phyloP scores from a whole-genome alignment of 2,113 vertebrate genomes.

The Cochlearius cochlearius region DNA sequence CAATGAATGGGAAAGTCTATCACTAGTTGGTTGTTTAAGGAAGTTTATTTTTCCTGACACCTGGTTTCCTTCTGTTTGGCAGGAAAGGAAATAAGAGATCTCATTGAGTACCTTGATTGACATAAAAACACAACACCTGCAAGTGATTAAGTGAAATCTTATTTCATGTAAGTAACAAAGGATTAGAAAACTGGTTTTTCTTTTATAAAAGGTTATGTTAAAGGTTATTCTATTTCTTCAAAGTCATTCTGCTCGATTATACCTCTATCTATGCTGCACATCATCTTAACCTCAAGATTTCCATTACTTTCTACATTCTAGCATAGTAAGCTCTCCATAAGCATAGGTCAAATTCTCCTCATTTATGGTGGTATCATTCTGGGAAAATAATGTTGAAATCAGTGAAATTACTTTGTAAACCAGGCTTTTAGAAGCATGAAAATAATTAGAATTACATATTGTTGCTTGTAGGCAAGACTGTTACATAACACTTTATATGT shows the following conservation, averaged over 20 bases:
- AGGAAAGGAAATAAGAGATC: neutral
- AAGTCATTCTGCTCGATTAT: neutral
- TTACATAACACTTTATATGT: neutral
- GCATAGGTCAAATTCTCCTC: neutral
- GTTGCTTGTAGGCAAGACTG: neutral
- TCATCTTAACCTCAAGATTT: neutral
- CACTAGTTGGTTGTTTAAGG: neutral
- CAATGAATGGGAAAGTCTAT: neutral
- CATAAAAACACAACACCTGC: neutral
- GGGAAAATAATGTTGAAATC: neutral
- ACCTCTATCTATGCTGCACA: neutral
- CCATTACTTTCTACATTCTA: neutral
- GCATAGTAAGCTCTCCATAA: neutral
- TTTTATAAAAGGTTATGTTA: conserved; percentile 4
- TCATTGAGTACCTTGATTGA: neutral
- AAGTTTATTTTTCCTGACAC: neutral
- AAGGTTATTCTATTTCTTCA: conserved; percentile 18
- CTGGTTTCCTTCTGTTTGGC: neutral
- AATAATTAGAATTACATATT: neutral
- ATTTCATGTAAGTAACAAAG: neutral
- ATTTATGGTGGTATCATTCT: neutral
- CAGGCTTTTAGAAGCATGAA: neutral
- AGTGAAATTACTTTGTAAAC: neutral
- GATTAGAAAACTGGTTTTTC: neutral
- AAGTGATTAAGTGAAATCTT: conserved; percentile 8